These are phyloP conservation scores for Crotophaga sulcirostris DNA, from an alignment of 2,113 vertebrate species.

Conservation along the genomic window DNA sequence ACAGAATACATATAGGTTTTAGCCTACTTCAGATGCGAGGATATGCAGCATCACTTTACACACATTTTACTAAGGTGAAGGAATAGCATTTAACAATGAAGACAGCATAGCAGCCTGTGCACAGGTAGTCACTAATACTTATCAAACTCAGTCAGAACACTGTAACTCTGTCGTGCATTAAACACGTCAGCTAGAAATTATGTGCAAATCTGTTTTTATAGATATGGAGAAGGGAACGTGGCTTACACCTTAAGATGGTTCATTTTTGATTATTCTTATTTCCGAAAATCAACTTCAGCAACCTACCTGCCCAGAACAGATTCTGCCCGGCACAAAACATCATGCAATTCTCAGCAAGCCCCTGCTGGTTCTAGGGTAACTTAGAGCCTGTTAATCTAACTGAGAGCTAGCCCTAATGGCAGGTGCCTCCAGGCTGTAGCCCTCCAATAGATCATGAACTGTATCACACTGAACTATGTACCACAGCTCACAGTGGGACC, in stretches of 20 bases:
- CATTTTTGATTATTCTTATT: not conserved
- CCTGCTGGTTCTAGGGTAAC: not conserved
- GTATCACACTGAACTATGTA: rapidly evolving
- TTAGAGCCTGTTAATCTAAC: not conserved
- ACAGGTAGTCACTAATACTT: not conserved
- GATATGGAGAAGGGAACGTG: not conserved
- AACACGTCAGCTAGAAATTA: not conserved
- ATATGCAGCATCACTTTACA: not conserved
- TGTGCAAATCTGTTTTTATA: not conserved
- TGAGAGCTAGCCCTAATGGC: not conserved
- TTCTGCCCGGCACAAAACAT: not conserved
- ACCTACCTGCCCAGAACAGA: not conserved
- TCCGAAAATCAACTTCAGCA: not conserved
- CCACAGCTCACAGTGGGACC: not conserved
- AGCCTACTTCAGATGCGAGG: not conserved
- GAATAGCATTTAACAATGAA: not conserved
- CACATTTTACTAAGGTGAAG: not conserved
- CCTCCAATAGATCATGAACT: not conserved
- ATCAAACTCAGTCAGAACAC: not conserved
- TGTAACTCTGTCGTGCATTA: not conserved
- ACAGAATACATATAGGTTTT: not conserved
- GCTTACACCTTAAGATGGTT: not conserved
- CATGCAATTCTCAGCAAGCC: not conserved
- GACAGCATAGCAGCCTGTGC: not conserved
- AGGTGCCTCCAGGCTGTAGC: not conserved